Percentiles rank a stretch among this genome's conserved stretches.
phyloP scores from a whole-genome alignment of 2,113 vertebrate species.

The Myrmecobius fasciatus region DNA sequence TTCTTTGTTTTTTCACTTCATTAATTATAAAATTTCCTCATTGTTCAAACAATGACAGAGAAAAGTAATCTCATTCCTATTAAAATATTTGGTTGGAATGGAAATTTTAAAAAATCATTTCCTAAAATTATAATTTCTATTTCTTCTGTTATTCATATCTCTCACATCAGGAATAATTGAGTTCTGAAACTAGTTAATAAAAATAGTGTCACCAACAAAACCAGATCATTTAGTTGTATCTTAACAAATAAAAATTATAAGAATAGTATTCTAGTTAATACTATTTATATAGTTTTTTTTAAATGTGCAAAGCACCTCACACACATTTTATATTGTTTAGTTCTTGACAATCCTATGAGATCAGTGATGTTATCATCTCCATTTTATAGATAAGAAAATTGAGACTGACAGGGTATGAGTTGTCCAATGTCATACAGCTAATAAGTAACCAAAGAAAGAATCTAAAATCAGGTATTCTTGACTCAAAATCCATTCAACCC shows the following conservation, averaged over 20 bases:
- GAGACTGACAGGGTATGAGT: background rate
- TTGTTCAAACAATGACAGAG: background rate
- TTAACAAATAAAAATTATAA: background rate
- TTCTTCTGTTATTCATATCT: background rate
- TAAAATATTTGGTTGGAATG: background rate
- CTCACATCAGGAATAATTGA: background rate
- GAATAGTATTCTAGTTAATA: background rate
- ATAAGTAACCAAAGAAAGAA: background rate
- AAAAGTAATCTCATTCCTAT: background rate
- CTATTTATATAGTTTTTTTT: background rate
- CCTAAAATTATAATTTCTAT: background rate
- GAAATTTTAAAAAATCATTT: background rate
- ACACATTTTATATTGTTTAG: background rate
- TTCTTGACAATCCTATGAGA: background rate
- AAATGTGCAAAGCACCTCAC: background rate
- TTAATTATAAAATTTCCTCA: background rate
- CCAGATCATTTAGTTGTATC: background rate
- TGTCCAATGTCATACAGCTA: background rate
- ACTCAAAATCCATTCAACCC: background rate
- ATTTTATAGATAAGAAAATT: background rate
- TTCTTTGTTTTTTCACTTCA: background rate
- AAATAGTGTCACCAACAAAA: constrained; percentile 9
- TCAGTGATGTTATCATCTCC: background rate
- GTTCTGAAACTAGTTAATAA: background rate
- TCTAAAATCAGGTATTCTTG: background rate